Base-by-base conservation (phyloP, 1,140 invertebrate genomes). In the Eulimnadia texana region DNA sequence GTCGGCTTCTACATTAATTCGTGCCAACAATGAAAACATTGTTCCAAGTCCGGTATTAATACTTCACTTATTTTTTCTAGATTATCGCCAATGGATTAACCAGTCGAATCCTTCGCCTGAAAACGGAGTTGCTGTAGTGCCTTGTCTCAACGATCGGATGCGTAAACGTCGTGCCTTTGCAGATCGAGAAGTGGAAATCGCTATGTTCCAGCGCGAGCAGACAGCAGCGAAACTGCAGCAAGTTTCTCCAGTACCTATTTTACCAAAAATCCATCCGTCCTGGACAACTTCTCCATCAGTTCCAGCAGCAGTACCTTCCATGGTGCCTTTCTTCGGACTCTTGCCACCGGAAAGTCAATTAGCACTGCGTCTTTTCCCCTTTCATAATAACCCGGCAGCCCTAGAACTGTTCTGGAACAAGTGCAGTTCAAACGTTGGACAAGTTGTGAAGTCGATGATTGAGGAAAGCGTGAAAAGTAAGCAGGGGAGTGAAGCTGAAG, bases 161-260 rank as follows among this genome's bases (percentile, higher is more conserved):
- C 64, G 74, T n/a, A 76, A 76, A 65, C 65, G 75, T 42, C 66
- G 72, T 23, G 75, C 74, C 55, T 76, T 77, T 62, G 76, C 76
- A 2, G 76, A 77, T 65, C 71, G 70, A 50, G 76, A 77, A 65
- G 66, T 77, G 51, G 75, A 77, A 63, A 63, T 67, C 28, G 70
- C 71, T 16, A 71, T 74, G 68, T 63, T 70, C 27, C 68, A 71
- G 59, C 63, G 70, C 42, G 72, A 72, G 62, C 56, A 66, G 19
- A 58, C 50, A 23, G 64, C 61, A 16, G 60, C 52, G 22, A 51
- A 63, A 49, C 47, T 57, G 20, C 64, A 64, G n/a, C 64, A 50
- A 49, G 13, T 51, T 20, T 28, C 50, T 19, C 49, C 56, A 20
- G 53, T 61, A 13, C 47, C 51, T 24, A 33, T 58, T 13, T 16